Evolutionary conservation across 2,113 vertebrate species (phyloP).

Genomic region (Potamarius usumacintae): DNA sequence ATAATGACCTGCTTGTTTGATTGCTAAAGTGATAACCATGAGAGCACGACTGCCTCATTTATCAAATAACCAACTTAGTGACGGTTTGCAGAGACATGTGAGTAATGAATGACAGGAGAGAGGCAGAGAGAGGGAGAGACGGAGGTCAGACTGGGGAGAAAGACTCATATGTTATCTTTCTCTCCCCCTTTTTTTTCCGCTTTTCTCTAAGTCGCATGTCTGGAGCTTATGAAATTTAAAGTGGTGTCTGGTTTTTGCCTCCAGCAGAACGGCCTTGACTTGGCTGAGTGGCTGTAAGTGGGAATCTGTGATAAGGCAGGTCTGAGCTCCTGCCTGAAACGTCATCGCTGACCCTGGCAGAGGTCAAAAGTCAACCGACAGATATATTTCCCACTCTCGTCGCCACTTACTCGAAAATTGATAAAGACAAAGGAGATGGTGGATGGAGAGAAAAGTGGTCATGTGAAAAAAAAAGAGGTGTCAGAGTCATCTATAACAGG

Average conservation of each 20-base stretch:
- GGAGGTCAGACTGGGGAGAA: constrained; percentile 45
- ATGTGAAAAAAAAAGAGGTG: constrained; percentile 27
- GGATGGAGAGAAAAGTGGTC: constrained; percentile 35
- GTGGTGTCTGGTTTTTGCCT: constrained; percentile 64
- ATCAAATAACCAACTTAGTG: constrained; percentile 64
- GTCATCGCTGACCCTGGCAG: constrained; percentile 55
- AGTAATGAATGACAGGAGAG: constrained; percentile 63
- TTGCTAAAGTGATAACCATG: constrained; percentile 63
- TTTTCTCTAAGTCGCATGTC: constrained; percentile 54
- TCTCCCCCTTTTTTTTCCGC: constrained; percentile 14
- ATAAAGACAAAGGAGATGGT: constrained; percentile 50
- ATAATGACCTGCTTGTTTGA: constrained; percentile 62
- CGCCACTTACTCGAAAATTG: constrained; percentile 52
- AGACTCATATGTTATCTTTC: constrained; percentile 56
- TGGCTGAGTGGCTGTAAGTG: constrained; percentile 58
- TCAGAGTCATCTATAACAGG: constrained; percentile 46
- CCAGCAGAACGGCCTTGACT: constrained; percentile 61
- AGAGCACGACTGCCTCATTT: constrained; percentile 61
- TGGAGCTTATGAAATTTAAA: constrained; percentile 65
- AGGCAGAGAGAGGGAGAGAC: constrained; percentile 33
- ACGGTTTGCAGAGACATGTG: constrained; percentile 58
- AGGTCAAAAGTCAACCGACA: constrained; percentile 60
- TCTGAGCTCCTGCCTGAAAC: constrained; percentile 50
- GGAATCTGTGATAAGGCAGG: constrained; percentile 58
- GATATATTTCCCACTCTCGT: constrained; percentile 56